Evolutionary conservation across 2,888 invertebrate genomes (phyloP).

Genomic region (Beris chalybata): DNA sequence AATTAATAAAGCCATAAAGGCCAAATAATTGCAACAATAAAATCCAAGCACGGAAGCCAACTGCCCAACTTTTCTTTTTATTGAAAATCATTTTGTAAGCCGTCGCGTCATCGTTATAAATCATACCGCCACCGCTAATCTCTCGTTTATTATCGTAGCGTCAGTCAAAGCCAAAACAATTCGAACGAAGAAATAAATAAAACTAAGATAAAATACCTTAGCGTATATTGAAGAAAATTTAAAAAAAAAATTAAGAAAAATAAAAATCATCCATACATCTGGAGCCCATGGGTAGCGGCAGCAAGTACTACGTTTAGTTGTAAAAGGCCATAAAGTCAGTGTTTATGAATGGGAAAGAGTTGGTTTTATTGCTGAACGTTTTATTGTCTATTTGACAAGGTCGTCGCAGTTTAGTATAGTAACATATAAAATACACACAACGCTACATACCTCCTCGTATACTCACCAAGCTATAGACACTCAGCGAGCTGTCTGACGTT

Average conservation of each 20-base stretch:
- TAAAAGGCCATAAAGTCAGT: slow-evolving; percentile 37
- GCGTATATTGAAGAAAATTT: not conserved
- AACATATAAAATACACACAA: slow-evolving; percentile 9
- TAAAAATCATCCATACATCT: slow-evolving; percentile 21
- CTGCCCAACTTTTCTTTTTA: too few species aligned
- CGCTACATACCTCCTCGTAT: not conserved
- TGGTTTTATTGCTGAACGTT: slow-evolving; percentile 37
- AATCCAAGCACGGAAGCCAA: too few species aligned
- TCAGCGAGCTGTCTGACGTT: not conserved
- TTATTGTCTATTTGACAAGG: slow-evolving; percentile 40
- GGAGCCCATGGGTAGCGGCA: slow-evolving; percentile 21
- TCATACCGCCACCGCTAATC: too few species aligned
- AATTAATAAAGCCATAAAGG: too few species aligned
- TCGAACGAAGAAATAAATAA: too few species aligned
- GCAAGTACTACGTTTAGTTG: slow-evolving; percentile 35
- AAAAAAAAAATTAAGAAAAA: slow-evolving; percentile 14
- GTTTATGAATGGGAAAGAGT: slow-evolving; percentile 40
- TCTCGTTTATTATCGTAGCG: too few species aligned
- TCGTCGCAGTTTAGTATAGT: slow-evolving; percentile 36
- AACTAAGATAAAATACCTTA: not conserved
- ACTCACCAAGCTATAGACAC: not conserved
- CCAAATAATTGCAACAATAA: too few species aligned
- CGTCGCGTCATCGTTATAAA: too few species aligned
- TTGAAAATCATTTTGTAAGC: too few species aligned
- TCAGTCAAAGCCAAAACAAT: too few species aligned